Conservation (phyloP, 2,888 invertebrate species). For the Seladonia tumulorum region DNA sequence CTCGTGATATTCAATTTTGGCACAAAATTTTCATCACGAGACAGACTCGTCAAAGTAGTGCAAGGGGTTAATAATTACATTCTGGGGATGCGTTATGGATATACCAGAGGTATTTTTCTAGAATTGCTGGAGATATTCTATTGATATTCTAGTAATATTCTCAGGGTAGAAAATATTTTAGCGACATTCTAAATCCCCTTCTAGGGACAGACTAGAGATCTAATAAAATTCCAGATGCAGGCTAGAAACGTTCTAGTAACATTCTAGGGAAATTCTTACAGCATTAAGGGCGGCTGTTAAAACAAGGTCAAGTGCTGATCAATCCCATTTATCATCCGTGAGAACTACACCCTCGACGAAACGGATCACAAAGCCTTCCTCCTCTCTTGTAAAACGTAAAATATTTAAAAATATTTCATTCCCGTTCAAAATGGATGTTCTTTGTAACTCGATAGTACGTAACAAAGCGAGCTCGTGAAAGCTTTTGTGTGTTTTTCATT, state of each 20-base stretch:
- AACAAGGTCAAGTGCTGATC: background rate
- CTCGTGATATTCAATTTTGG: too few relatives aligned
- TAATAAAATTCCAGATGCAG: too few relatives aligned
- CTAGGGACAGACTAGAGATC: too few relatives aligned
- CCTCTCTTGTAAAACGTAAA: background rate
- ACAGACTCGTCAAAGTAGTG: too few relatives aligned
- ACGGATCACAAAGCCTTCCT: background rate
- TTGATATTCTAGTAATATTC: background rate
- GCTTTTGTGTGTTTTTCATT: conserved; percentile 6
- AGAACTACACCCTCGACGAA: background rate
- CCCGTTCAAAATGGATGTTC: background rate
- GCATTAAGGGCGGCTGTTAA: too few relatives aligned
- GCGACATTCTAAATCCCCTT: too few relatives aligned
- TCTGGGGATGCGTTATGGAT: background rate
- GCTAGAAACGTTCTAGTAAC: background rate
- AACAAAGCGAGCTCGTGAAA: background rate
- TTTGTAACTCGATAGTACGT: background rate
- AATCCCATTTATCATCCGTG: background rate
- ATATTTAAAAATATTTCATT: background rate
- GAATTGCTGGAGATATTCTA: too few relatives aligned
- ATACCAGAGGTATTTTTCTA: too few relatives aligned
- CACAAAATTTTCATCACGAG: too few relatives aligned
- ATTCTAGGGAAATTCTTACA: background rate
- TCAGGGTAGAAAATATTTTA: too few relatives aligned
- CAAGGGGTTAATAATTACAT: too few relatives aligned